Percentiles rank a stretch among this genome's conserved stretches.
These are phyloP conservation scores for Varanus salvator DNA, from an alignment of 2,113 vertebrate genomes.

Conservation along the genomic window DNA sequence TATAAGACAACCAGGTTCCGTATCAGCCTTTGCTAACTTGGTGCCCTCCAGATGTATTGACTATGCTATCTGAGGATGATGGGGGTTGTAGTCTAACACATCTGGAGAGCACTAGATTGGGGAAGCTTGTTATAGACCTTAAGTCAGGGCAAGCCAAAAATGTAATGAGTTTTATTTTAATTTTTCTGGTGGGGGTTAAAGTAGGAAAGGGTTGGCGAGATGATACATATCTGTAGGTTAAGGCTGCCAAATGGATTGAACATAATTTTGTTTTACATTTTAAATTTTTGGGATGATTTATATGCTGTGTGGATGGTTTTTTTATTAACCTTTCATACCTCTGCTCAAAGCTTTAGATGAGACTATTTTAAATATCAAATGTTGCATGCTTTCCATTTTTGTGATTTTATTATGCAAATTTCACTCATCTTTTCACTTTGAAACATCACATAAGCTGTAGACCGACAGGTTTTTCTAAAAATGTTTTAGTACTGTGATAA, in stretches of 20 bases:
- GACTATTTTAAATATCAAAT: conserved; percentile 74
- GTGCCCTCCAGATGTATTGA: background rate
- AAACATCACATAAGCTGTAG: conserved; percentile 54
- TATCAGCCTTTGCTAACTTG: background rate
- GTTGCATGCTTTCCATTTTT: conserved; percentile 66
- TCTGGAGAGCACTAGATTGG: background rate
- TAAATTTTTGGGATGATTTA: conserved; percentile 50
- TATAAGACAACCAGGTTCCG: background rate
- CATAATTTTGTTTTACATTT: conserved; percentile 22
- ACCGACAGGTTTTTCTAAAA: conserved; percentile 8
- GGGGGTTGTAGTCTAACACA: background rate
- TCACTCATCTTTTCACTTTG: conserved; percentile 67
- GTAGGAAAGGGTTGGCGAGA: background rate
- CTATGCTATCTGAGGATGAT: background rate
- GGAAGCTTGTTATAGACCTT: background rate
- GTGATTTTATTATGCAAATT: conserved; percentile 76
- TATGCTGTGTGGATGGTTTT: conserved; percentile 56
- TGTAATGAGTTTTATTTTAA: background rate
- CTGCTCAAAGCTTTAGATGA: conserved; percentile 53
- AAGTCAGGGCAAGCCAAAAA: background rate
- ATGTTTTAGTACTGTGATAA: conserved; percentile 50
- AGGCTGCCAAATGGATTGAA: background rate
- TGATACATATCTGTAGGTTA: background rate
- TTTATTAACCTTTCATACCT: conserved; percentile 63
- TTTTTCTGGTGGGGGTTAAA: background rate